Conservation (phyloP, 2,888 invertebrate genomes). For the Leucoptera coffeella region DNA sequence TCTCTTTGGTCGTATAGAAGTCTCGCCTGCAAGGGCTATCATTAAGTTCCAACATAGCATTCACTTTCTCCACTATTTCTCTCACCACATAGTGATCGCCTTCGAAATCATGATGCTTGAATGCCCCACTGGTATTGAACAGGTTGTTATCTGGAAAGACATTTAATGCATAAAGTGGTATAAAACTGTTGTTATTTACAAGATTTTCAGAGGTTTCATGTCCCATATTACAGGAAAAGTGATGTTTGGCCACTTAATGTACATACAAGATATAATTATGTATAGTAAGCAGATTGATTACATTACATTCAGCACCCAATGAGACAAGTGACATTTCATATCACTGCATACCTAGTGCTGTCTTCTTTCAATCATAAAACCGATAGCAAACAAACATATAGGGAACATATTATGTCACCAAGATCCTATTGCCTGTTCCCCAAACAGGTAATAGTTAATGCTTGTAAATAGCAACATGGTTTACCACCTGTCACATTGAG, state of each 20-base stretch:
- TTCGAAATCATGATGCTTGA: slow-evolving; percentile 87
- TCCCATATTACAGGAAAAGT: too few relatives aligned
- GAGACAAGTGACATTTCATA: not conserved
- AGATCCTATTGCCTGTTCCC: too few relatives aligned
- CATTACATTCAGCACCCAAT: not conserved
- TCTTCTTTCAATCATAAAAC: too few relatives aligned
- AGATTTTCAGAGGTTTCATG: not conserved
- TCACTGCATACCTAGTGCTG: too few relatives aligned
- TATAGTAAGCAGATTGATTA: not conserved
- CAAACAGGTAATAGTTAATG: too few relatives aligned
- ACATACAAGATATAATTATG: not conserved
- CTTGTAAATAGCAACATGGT: too few relatives aligned
- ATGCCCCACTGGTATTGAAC: slow-evolving; percentile 57
- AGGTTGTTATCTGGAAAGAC: slow-evolving; percentile 17
- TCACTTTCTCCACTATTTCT: slow-evolving; percentile 83
- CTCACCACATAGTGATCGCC: slow-evolving; percentile 67
- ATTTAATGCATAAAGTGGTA: too few relatives aligned
- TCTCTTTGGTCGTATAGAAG: slow-evolving; percentile 72
- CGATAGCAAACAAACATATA: too few relatives aligned
- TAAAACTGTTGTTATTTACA: not conserved
- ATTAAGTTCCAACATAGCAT: slow-evolving; percentile 76
- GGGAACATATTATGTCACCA: too few relatives aligned
- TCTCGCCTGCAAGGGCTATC: slow-evolving; percentile 76
- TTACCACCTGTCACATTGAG: too few relatives aligned
- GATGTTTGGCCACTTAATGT: too few relatives aligned